Conservation (phyloP, 2,888 invertebrate genomes). For the Hirtodrosophila confusa region DNA sequence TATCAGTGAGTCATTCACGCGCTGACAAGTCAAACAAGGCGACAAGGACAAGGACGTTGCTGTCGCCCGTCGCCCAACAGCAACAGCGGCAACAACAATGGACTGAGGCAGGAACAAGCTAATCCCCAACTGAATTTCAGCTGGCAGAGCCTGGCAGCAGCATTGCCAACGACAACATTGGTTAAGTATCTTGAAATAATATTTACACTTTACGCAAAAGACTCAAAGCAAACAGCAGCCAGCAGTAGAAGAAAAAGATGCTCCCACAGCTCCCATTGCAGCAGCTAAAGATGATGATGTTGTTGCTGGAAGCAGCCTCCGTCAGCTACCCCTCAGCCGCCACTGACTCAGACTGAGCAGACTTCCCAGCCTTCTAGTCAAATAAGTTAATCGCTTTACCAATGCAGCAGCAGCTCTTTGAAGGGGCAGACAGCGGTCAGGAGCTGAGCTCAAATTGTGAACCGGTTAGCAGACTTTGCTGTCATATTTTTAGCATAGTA, state of each 20-base stretch:
- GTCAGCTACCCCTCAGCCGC: slow-evolving; percentile 9
- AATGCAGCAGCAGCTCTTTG: slow-evolving; percentile 25
- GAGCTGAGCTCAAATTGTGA: slow-evolving; percentile 48
- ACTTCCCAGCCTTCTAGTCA: slow-evolving; percentile 31
- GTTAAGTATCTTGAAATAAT: slow-evolving; percentile 77
- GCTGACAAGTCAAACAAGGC: slow-evolving; percentile 71
- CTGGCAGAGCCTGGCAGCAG: slow-evolving; percentile 26
- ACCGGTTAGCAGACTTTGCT: slow-evolving; percentile 49
- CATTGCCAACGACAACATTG: slow-evolving; percentile 63
- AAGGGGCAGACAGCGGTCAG: slow-evolving; percentile 28
- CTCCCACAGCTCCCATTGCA: not conserved
- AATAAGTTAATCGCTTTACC: slow-evolving; percentile 72
- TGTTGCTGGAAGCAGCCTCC: not conserved
- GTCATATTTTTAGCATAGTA: slow-evolving; percentile 67
- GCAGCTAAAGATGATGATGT: slow-evolving; percentile 8
- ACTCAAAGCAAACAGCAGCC: slow-evolving; percentile 61
- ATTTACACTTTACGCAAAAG: slow-evolving; percentile 75
- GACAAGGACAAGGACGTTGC: slow-evolving; percentile 56
- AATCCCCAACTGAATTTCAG: slow-evolving; percentile 64
- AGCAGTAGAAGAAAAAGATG: slow-evolving; percentile 19
- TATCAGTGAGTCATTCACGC: slow-evolving; percentile 72
- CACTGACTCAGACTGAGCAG: slow-evolving; percentile 1
- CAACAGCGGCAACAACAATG: slow-evolving; percentile 27
- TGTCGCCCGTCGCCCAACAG: slow-evolving; percentile 31
- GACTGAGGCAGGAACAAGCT: slow-evolving; percentile 48